Base-by-base conservation (phyloP, 2,888 invertebrate species). In the Onthophagus sagittarius region DNA sequence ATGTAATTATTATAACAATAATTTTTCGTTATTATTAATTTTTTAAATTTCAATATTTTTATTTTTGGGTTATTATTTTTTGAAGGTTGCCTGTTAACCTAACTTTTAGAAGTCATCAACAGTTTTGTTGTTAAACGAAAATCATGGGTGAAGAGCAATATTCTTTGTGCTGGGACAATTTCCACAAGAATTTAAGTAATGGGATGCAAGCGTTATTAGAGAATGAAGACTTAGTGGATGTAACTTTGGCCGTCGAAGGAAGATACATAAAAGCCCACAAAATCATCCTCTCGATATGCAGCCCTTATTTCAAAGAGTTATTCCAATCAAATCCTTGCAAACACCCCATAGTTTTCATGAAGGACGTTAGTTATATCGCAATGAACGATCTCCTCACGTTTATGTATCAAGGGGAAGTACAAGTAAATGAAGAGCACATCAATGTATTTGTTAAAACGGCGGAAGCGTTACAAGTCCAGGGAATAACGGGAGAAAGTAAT, bases 121-220 rank as follows among this genome's bases (percentile, higher is more conserved):
- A 7, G 39, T 53, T 53, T 9, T 9, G 11, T 53, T 53, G 11
- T 53, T 53, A 63, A 63, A 67, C 67, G n/a, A 32, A n/a, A 5
- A 80, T 80, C 75, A 85, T 85, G 84, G 88, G 88, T 87, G 88
- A 88, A 83, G 90, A 90, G 85, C 90, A 90, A 85, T 90, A 90
- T 83, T 91, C 91, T 83, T 87, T 92, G 84, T 89, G 90, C 83
- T 92, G 92, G 92, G 91, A 91, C 83, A 91, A 91, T 86, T 91
- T 91, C 87, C 91, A 91, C 85, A 89, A 89, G 77, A 92, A 91
- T 83, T 87, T 92, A 80, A 89, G 90, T 79, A 88, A 89, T 82
- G 91, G 91, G 74, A 90, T 92, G 78, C 90, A 90, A 80, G 81
- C 83, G 14, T 74, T 85, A 75, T 74, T 84, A 63, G 83, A 84